Percentiles rank a stretch among this genome's conserved stretches.
Evolutionary conservation across 2,113 vertebrate species (phyloP).

Genomic region (Aegotheles bennettii): DNA sequence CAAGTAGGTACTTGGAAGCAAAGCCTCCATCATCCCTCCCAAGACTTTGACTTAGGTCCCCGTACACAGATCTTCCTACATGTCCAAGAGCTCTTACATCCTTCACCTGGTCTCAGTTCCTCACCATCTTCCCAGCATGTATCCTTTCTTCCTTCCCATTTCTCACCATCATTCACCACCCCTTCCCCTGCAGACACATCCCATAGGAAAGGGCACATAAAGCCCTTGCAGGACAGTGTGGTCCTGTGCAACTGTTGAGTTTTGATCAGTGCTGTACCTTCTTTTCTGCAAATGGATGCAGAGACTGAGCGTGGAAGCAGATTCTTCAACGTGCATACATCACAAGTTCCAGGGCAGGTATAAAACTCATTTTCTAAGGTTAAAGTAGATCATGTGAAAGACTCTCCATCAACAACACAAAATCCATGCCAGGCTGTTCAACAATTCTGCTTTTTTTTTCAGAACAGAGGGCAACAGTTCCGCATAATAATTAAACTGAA

Average conservation of each 20-base stretch:
- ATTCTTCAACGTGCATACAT: neutral
- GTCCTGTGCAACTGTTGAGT: neutral
- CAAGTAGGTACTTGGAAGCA: neutral
- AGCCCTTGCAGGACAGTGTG: neutral
- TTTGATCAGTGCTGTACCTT: neutral
- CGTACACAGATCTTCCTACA: too few species aligned
- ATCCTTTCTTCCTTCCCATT: neutral
- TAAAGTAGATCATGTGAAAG: neutral
- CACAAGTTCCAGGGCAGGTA: neutral
- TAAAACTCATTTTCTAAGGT: neutral
- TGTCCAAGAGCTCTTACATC: neutral
- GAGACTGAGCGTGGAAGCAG: neutral
- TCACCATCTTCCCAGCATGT: neutral
- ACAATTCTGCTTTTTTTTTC: neutral
- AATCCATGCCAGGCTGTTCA: neutral
- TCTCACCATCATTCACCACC: neutral
- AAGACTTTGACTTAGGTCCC: neutral
- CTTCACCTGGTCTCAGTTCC: neutral
- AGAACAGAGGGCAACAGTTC: neutral
- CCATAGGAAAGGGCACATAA: fast-evolving
- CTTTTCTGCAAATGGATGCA: neutral
- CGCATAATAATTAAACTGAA: neutral
- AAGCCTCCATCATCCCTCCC: neutral
- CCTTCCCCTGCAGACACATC: neutral
- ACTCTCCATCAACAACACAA: neutral